Conservation (phyloP, 2,797 vertebrate genomes). For the Myotis pilosus region DNA sequence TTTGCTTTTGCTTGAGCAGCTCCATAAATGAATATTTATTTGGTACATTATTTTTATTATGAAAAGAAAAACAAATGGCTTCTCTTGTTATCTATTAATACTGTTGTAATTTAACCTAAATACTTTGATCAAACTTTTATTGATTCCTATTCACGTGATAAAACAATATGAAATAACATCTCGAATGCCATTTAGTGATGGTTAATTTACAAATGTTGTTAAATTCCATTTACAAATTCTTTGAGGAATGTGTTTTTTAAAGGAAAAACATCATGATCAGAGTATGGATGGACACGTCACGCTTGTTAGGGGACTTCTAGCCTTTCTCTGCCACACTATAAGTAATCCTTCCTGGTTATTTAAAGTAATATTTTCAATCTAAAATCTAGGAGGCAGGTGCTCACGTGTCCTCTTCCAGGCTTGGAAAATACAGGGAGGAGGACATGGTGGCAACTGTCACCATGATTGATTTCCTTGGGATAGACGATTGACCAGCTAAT, state of each 20-base stretch:
- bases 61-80: conserved; percentile 29
- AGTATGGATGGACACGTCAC: not conserved
- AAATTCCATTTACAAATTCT: not conserved
- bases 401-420: conserved; percentile 73
- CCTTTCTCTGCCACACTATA: not conserved
- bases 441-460: conserved; percentile 70
- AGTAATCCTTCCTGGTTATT: conserved; percentile 18
- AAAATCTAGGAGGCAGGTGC: conserved; percentile 72
- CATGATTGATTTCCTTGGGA: conserved; percentile 58
- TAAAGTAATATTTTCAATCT: not conserved
- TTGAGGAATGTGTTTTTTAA: conserved; percentile 1
- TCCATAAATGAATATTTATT: conserved; percentile 26
- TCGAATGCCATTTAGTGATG: not conserved
- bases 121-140: conserved; percentile 8
- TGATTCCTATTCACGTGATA: not conserved
- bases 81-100: not conserved
- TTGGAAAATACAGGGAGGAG: conserved; percentile 67
- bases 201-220: conserved; percentile 10
- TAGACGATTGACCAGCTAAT: conserved; percentile 42
- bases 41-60: not conserved
- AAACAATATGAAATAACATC: not conserved
- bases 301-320: not conserved
- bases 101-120: not conserved
- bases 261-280: not conserved
- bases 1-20: conserved; percentile 44